Base-by-base conservation (phyloP, 2,888 invertebrate species). In the Drepana falcataria region DNA sequence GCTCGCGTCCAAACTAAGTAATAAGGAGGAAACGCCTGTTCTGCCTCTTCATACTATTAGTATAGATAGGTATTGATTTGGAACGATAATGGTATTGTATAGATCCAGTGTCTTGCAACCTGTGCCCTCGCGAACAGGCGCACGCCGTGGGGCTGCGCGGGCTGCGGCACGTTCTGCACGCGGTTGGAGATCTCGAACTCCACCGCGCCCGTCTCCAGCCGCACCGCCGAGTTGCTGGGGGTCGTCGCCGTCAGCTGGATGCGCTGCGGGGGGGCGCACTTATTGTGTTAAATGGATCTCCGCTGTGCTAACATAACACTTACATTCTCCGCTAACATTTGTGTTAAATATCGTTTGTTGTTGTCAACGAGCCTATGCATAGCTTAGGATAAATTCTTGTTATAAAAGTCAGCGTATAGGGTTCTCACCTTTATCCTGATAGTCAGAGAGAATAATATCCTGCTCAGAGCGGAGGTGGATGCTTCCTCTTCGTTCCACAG, bases 211-310 rank as follows among this genome's bases (percentile, higher is more conserved):
- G 99, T 99, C 87, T 99, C 99, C 57, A 99, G 92, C 2, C 99
- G 94, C 33, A 99, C 98, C 0, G 99, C 99, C 2, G 97, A 98
- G 76, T 96, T 97, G 51, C 99, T 98, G 0, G 99, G 99, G 0
- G 99, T 99, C 0, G 99, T 99, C 1, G 99, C 99, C 0, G 99
- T 99, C 57, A 99, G 92, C 83, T 99, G 99, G 60, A 99, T 97
- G 55, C 99, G 95, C 93, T 95, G 85, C 4, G 37, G 37, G 5
- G 33, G 4, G 3, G 5, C 35, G 51, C 34, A 48, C 6, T 21
- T 9, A 48, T 4, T 5, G n/a, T n/a, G n/a, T n/a, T n/a, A n/a
- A n/a, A n/a, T n/a, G n/a, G n/a, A n/a, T n/a, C n/a, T n/a, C n/a
- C n/a, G n/a, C n/a, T n/a, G n/a, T n/a, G n/a, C n/a, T n/a, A 48